Base-by-base conservation (phyloP, 2,888 invertebrate species). In the Gerosis bhagava region DNA sequence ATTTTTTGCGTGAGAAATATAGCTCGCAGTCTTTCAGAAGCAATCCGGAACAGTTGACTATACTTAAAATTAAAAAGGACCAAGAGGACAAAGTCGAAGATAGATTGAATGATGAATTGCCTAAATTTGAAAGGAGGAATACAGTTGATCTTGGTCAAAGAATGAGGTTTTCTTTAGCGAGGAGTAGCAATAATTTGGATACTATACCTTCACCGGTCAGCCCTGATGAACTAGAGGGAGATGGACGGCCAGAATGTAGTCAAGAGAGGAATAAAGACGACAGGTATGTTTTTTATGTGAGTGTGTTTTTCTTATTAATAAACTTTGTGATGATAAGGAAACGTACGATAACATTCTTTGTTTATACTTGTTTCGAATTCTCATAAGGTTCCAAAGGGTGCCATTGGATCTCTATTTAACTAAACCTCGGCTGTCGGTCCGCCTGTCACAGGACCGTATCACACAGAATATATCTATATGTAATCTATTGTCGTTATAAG, bases 1-100 rank as follows among this genome's bases (percentile, higher is more conserved):
- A 93, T 59, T 95, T 96, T 64, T 79, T 97, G 8, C 91, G 96
- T 32, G 96, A 97, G 68, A 96, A 96, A 73, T 96, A 96, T 71
- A 94, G 95, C 53, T 94, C 95, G 1, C 96, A 96, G 59, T 94
- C 95, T 6, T 94, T 96, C 50, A 90, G 93, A 36, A 93, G 93
- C 56, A 91, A 90, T 49, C 92, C 92, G 1, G 83, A 92, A 31
- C 81, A 84, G 29, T 37, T 88, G 51, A 87, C 86, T 0, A 66
- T 86, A 34, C 78, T 87, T 5, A 88, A 84, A 49, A 70, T 83
- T 1, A 79, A 80, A 28, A 83, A 80, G 25, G 84, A 78, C 8
- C 67, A 69, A 1, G 71, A 73, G 0, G 77, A 67, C 17, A 60
- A 58, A 5, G 73, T 72, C 0, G 64, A 65, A 24, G 77, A 73